These are phyloP conservation scores for Eupleurogrammus muticus DNA, from an alignment of 2,797 vertebrate species.

Conservation along the genomic window DNA sequence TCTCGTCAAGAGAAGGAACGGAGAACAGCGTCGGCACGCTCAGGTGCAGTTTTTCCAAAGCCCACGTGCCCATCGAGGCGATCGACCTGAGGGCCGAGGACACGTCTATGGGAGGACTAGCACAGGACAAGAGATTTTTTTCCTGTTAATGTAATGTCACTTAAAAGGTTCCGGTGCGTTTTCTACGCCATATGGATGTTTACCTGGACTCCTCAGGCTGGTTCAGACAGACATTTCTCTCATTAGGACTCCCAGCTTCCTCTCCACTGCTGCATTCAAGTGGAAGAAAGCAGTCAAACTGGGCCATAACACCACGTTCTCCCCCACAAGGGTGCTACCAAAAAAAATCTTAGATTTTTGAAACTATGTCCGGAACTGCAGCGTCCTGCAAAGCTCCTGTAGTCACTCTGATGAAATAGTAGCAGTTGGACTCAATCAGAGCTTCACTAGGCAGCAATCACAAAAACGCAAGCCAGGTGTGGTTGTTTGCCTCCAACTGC, in stretches of 20 bases:
- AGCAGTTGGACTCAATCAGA: not conserved
- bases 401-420: constrained; percentile 5
- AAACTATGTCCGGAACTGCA: not conserved
- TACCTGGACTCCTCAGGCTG: constrained; percentile 54
- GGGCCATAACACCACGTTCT: constrained; percentile 29
- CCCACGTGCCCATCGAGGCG: constrained; percentile 32
- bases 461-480: constrained; percentile 65
- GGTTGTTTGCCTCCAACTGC: not conserved
- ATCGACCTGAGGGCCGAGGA: constrained; percentile 66
- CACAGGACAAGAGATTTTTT: not conserved
- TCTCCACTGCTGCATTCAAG: not conserved
- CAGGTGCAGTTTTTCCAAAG: constrained; percentile 26
- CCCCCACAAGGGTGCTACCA: not conserved
- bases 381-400: not conserved
- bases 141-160: not conserved
- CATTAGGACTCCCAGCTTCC: not conserved
- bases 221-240: not conserved
- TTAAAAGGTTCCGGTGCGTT: not conserved
- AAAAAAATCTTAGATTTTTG: not conserved
- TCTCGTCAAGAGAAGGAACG: constrained; percentile 10
- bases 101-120: constrained; percentile 60
- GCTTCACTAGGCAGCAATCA: constrained; percentile 57
- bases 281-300: constrained; percentile 6
- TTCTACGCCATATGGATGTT: not conserved
- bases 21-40: constrained; percentile 36